Percentiles rank a stretch among this genome's conserved stretches.
Conservation (phyloP, 2,888 invertebrate genomes). For the Meta bourneti region DNA sequence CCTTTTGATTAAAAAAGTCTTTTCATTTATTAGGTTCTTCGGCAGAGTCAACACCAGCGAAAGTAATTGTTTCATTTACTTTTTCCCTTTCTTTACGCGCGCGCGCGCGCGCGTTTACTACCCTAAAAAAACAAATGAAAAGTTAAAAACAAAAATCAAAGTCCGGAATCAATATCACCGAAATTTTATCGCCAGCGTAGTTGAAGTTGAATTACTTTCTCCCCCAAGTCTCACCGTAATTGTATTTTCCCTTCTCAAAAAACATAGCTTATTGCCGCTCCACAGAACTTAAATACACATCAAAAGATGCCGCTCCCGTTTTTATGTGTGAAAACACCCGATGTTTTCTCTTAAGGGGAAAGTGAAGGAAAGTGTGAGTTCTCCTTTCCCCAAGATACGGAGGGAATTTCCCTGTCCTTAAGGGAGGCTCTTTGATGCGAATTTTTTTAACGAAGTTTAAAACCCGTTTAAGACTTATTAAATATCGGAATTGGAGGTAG, state of each 20-base stretch:
- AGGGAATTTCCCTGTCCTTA: conserved; percentile 9
- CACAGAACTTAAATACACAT: conserved; percentile 64
- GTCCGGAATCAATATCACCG: conserved; percentile 48
- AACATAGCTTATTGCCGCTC: conserved; percentile 61
- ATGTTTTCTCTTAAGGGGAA: conserved; percentile 35
- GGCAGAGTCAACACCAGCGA: background rate
- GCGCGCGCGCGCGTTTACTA: background rate
- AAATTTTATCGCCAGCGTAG: conserved; percentile 27
- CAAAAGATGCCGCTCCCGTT: conserved; percentile 52
- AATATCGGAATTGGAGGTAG: background rate
- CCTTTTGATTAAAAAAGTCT: background rate
- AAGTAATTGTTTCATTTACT: background rate
- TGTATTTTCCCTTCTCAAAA: conserved; percentile 54
- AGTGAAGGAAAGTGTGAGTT: background rate
- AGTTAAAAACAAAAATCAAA: conserved; percentile 45
- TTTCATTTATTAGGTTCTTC: background rate
- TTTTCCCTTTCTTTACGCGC: background rate
- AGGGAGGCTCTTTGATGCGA: background rate
- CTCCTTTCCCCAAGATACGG: background rate
- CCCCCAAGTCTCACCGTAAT: conserved; percentile 39
- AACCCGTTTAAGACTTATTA: conserved; percentile 4
- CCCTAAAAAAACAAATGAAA: background rate
- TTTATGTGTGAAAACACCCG: conserved; percentile 62
- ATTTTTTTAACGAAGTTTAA: background rate
- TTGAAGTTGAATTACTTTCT: conserved; percentile 65